Evolutionary conservation across 2,113 vertebrate species (phyloP).

Genomic region (Phaethornis superciliosus): DNA sequence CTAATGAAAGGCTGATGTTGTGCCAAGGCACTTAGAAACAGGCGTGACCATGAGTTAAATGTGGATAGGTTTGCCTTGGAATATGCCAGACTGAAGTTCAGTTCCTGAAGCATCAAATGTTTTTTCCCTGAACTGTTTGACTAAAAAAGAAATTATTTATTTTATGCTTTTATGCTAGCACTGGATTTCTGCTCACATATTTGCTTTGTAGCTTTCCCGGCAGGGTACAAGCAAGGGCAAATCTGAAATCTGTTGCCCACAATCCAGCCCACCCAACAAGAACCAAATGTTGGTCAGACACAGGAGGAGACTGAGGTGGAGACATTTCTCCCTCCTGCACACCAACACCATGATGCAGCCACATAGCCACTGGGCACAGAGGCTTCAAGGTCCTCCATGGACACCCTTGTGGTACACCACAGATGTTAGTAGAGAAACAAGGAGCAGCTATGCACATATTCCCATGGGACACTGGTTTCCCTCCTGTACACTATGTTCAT

Average conservation of each 20-base stretch:
- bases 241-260: background rate
- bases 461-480: background rate
- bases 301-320: background rate
- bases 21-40: constrained; percentile 6
- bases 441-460: background rate
- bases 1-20: constrained; percentile 12
- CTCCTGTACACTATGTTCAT: background rate
- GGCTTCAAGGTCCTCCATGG: background rate
- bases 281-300: background rate
- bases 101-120: background rate
- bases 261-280: background rate
- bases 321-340: background rate
- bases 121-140: constrained; percentile 8
- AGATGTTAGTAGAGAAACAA: background rate
- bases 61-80: background rate
- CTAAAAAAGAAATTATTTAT: background rate
- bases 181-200: background rate
- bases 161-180: background rate
- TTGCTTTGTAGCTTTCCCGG: background rate
- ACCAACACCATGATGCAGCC: accelerated
- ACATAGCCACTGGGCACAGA: background rate
- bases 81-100: background rate
- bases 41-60: background rate
- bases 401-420: background rate
- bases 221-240: background rate